Base-by-base conservation (phyloP, 2,797 vertebrate species). In the Rhadinocentrus ornatus region DNA sequence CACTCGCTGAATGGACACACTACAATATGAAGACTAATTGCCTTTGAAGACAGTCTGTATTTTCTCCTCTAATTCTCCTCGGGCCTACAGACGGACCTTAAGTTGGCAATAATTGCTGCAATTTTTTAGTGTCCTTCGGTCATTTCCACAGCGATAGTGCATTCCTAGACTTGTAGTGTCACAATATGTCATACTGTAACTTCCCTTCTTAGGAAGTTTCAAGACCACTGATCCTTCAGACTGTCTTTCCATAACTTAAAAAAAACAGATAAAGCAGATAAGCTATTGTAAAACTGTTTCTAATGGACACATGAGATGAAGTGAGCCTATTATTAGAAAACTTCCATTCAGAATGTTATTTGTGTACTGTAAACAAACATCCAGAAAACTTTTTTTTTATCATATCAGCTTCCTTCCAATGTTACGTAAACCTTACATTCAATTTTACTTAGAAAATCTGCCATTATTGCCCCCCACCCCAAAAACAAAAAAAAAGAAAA, bases 1-100 rank as follows among this genome's bases (percentile, higher is more conserved):
- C 88, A 88, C 90, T 91, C 83, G 83, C 91, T 90, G 91, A 92
- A 93, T 91, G 93, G 91, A 94, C 93, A 91, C 91, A 89, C 89
- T 88, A 92, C 91, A 93, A 91, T 94, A 94, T 94, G 91, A 93
- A 94, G 92, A 94, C 91, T 94, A 94, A 95, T 94, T 94, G 92
- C 92, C 90, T 94, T 92, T 94, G 92, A 94, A 93, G 88, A 91
- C 75, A 22, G 86, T 90, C 88, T 89, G 91, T 90, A 89, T 90
- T 87, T 91, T 89, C 83, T 90, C 87, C 83, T 88, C 84, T 89
- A 89, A 90, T 85, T 87, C 90, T 92, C 86, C 64, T n/a, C 70
- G 86, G 90, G 85, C 83, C 81, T 61, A 81, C 61, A 73, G 83
- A 83, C 84, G 41, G 64, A 79, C 84, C 83, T 84, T 87, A 84